Evolutionary conservation across 1,140 invertebrate genomes (phyloP).

Genomic region (Drosophila kikkawai): DNA sequence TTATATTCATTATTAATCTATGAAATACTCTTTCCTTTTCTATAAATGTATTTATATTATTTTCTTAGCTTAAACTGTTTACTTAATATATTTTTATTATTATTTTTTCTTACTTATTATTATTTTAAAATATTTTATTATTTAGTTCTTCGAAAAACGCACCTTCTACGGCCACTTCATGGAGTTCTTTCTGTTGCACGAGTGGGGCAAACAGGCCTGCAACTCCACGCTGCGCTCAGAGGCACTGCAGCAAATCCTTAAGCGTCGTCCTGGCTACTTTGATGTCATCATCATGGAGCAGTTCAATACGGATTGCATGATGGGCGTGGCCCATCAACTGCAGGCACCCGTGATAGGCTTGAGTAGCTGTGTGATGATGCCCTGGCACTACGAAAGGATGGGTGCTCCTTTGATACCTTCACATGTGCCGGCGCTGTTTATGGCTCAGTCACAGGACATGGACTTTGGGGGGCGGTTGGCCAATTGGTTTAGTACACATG

Average conservation of each 20-base stretch:
- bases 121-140: background rate
- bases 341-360: constrained; percentile 88
- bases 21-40: background rate
- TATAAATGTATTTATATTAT: background rate
- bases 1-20: background rate
- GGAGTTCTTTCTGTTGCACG: constrained; percentile 76
- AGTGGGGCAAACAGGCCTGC: constrained; percentile 76
- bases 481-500: constrained; percentile 84
- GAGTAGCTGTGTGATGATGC: constrained; percentile 86
- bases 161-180: constrained; percentile 66
- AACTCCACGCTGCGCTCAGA: constrained; percentile 71
- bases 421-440: constrained; percentile 86
- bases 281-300: constrained; percentile 89
- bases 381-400: constrained; percentile 87
- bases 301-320: constrained; percentile 90
- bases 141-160: constrained; percentile 74
- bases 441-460: constrained; percentile 87
- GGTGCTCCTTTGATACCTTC: constrained; percentile 87
- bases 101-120: background rate
- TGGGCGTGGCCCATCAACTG: constrained; percentile 88
- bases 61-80: no score
- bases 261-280: constrained; percentile 85
- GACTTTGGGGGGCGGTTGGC: constrained; percentile 85
- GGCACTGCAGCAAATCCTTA: constrained; percentile 66
- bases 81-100: background rate